Evolutionary conservation across 2,888 invertebrate genomes (phyloP).

Genomic region (Sinelater perroti): DNA sequence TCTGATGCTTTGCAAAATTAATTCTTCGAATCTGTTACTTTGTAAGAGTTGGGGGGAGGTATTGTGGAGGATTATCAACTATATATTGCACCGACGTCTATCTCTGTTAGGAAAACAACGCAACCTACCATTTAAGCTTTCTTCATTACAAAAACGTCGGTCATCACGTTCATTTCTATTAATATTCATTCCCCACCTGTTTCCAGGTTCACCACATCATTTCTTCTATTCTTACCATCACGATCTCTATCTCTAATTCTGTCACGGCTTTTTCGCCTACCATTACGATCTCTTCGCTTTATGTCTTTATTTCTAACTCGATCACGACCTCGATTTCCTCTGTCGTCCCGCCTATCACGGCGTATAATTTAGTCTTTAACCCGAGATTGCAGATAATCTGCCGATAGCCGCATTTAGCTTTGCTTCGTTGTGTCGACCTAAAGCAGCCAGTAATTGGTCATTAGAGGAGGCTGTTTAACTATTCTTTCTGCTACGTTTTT

Average conservation of each 20-base stretch:
- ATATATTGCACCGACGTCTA: conserved; percentile 20
- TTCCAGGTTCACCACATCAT: conserved; percentile 49
- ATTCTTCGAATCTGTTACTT: no score
- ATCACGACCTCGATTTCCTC: conserved; percentile 51
- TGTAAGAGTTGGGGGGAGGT: conserved; percentile 55
- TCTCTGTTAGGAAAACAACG: conserved; percentile 39
- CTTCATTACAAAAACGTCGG: conserved; percentile 54
- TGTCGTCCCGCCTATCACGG: conserved; percentile 43
- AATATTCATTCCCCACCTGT: conserved; percentile 35
- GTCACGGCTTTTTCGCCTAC: conserved; percentile 47
- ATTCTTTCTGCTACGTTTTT: conserved; percentile 63
- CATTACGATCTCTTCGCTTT: conserved; percentile 53
- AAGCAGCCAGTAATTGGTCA: conserved; percentile 63
- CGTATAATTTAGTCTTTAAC: conserved; percentile 40
- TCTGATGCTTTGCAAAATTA: no score
- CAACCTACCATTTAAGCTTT: conserved; percentile 49
- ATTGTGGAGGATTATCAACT: conserved; percentile 46
- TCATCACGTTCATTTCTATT: conserved; percentile 43
- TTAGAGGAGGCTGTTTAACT: conserved; percentile 53
- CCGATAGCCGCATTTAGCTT: conserved; percentile 41
- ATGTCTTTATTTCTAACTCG: conserved; percentile 56
- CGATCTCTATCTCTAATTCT: conserved; percentile 51
- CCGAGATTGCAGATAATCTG: conserved; percentile 37
- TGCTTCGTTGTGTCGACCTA: conserved; percentile 43
- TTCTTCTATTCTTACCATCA: conserved; percentile 52